Evolutionary conservation across 2,797 vertebrate species (phyloP).

Genomic region (Miichthys miiuy): DNA sequence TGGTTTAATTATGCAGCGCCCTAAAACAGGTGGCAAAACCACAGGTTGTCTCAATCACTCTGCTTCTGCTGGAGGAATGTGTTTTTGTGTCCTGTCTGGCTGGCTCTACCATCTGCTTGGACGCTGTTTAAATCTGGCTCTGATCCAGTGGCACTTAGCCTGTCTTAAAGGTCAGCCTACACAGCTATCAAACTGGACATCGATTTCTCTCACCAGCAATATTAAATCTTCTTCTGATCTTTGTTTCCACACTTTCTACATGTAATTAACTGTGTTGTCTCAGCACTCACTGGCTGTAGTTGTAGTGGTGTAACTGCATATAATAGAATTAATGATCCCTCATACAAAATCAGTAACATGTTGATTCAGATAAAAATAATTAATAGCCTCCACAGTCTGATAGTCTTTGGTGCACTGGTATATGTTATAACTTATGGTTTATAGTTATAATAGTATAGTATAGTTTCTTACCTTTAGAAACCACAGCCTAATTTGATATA

Average conservation of each 20-base stretch:
- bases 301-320: neutral
- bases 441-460: no score
- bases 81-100: slow-evolving; percentile 69
- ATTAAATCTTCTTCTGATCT: neutral
- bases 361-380: neutral
- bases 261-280: neutral
- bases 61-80: slow-evolving; percentile 66
- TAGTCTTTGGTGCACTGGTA: neutral
- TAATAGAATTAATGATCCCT: neutral
- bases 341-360: neutral
- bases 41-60: slow-evolving; percentile 72
- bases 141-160: slow-evolving; percentile 72
- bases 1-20: slow-evolving; percentile 77
- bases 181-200: slow-evolving; percentile 40
- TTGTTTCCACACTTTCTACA: neutral
- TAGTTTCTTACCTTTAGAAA: neutral
- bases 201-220: slow-evolving; percentile 16
- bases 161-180: slow-evolving; percentile 70
- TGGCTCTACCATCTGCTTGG: slow-evolving; percentile 76
- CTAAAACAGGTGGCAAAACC: slow-evolving; percentile 81
- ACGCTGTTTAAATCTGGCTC: slow-evolving; percentile 62
- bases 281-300: neutral
- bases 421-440: no score
- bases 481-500: neutral
- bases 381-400: neutral